Conservation (phyloP, 2,797 vertebrate species). For the Capromys pilorides region DNA sequence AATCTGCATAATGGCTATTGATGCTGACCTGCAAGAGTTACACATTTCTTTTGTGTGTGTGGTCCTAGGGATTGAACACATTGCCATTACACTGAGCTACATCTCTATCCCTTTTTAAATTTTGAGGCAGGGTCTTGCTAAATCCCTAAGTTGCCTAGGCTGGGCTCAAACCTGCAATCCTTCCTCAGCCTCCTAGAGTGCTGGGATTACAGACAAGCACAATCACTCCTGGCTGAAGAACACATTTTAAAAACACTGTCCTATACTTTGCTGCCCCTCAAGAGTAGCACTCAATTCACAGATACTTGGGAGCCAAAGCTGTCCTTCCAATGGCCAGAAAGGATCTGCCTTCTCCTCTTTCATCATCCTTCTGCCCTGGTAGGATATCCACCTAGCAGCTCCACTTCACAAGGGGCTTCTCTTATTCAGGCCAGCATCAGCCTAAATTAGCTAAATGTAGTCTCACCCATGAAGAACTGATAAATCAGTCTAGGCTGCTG, state of each 20-base stretch:
- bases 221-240: neutral
- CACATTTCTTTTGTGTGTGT: neutral
- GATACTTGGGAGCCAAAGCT: neutral
- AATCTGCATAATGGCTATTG: neutral
- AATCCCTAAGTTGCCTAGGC: neutral
- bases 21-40: neutral
- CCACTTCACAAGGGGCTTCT: constrained; percentile 4
- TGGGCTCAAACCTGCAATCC: neutral
- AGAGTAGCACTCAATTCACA: neutral
- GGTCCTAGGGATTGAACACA: neutral
- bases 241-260: neutral
- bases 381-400: neutral
- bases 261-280: neutral
- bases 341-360: neutral
- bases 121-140: neutral
- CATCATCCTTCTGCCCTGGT: neutral
- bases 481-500: constrained; percentile 14
- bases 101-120: neutral
- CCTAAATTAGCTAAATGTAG: constrained; percentile 60
- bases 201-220: neutral
- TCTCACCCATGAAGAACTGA: constrained; percentile 54
- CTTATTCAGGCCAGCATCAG: constrained; percentile 22
- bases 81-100: neutral
- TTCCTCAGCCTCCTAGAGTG: neutral
- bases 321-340: neutral